Conservation (phyloP, 2,797 vertebrate genomes). For the Glyptemys insculpta region DNA sequence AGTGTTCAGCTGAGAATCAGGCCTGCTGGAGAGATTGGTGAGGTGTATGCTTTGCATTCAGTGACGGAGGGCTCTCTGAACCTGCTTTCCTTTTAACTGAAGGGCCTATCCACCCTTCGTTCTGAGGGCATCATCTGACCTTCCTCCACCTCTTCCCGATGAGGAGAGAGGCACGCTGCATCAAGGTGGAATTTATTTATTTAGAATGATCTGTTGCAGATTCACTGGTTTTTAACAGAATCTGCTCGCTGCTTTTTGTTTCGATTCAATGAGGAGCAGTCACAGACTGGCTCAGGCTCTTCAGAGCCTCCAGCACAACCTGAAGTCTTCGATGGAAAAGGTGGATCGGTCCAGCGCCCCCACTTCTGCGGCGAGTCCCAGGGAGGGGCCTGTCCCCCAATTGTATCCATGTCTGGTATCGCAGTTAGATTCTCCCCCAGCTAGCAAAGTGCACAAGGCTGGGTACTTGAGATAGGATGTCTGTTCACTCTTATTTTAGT, state of each 20-base stretch:
- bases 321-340: not conserved
- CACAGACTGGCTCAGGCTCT: not conserved
- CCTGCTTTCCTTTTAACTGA: not conserved
- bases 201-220: not conserved
- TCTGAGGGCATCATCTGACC: not conserved
- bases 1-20: not conserved
- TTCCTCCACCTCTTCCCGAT: not conserved
- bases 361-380: not conserved
- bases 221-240: not conserved
- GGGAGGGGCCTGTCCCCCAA: not conserved
- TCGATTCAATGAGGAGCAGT: not conserved
- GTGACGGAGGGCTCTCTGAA: not conserved
- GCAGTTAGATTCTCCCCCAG: not conserved
- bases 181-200: not conserved
- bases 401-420: not conserved
- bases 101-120: not conserved
- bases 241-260: not conserved
- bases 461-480: conserved; percentile 42
- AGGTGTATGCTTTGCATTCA: not conserved
- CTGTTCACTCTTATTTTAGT: conserved; percentile 65
- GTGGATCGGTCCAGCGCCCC: not conserved
- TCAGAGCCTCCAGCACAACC: not conserved
- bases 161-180: not conserved
- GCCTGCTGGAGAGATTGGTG: not conserved
- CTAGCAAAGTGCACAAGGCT: not conserved